Conservation (phyloP, 2,888 invertebrate genomes). For the Drosophila fulvimacula region DNA sequence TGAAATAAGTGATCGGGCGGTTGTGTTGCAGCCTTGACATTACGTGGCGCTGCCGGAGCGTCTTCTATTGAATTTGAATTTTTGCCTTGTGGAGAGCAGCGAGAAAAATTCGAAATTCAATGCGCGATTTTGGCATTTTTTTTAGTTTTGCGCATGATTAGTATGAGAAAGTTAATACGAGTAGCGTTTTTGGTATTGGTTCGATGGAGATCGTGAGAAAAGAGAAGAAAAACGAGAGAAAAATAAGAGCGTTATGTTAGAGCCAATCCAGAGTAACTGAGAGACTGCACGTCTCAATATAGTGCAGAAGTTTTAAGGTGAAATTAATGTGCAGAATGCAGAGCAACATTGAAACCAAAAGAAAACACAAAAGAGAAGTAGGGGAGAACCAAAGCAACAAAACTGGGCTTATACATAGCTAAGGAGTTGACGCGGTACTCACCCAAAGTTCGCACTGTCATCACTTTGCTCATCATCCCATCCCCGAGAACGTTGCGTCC, state of each 20-base stretch:
- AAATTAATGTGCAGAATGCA: constrained; percentile 50
- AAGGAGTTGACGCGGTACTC: constrained; percentile 72
- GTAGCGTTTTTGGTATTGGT: constrained; percentile 63
- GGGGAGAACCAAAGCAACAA: constrained; percentile 47
- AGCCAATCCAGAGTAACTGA: constrained; percentile 69
- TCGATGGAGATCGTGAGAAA: constrained; percentile 71
- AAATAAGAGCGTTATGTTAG: constrained; percentile 76
- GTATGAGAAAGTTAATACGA: constrained; percentile 72
- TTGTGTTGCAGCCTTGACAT: constrained; percentile 87
- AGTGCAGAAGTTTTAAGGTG: constrained; percentile 52
- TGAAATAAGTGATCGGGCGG: constrained; percentile 89
- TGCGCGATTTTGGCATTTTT: constrained; percentile 57
- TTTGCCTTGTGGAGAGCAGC: constrained; percentile 70
- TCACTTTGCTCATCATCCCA: constrained; percentile 97
- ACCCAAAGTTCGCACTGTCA: constrained; percentile 96
- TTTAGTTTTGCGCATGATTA: constrained; percentile 64
- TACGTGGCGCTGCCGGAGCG: constrained; percentile 85
- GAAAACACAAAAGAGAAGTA: constrained; percentile 3
- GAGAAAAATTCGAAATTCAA: constrained; percentile 79
- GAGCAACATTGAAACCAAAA: constrained; percentile 38
- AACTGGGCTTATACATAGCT: constrained; percentile 18
- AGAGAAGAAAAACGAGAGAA: constrained; percentile 78
- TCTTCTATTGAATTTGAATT: constrained; percentile 84
- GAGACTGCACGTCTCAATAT: constrained; percentile 34
- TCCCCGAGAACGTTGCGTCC: constrained; percentile 97